Base-by-base conservation (phyloP, 1,140 invertebrate genomes). In the Aradophagus sp. region DNA sequence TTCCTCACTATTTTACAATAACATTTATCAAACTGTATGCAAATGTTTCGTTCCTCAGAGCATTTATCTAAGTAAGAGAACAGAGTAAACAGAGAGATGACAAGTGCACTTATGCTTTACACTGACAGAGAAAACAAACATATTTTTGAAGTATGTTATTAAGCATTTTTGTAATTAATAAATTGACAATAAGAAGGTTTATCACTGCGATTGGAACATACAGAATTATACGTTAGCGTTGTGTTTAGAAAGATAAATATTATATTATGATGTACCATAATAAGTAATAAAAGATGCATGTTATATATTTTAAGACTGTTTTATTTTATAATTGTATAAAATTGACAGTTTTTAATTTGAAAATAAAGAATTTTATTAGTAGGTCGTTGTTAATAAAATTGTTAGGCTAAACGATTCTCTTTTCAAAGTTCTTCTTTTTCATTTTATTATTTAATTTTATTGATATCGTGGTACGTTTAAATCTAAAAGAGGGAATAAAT, bases 151-250 rank as follows among this genome's bases (percentile, higher is more conserved):
- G 55, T 67, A 69, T 74, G 74, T 81, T 82, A 78, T 56, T 72
- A 73, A 76, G 70, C 74, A 77, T 35, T 73, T 81, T 75, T 80
- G 76, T 80, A 78, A 81, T 80, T 79, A 78, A 53, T 80, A 74
- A 56, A 66, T 75, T 47, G 69, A 59, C 63, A 67, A 77, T 74
- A 70, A 75, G 48, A 75, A 55, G 39, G 62, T 80, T 76, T 77
- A 78, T 62, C 31, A 82, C 72, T 74, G 73, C 55, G 70, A 81
- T 77, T 80, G 73, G 66, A 76, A 75, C 53, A 75, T 80, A 79
- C 76, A 84, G 77, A 82, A 83, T 66, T 84, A 84, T 84, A 84
- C 83, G 69, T 82, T 83, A 82, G 82, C 76, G 82, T 85, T 84
- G 78, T 83, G 80, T 84, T 84, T 83, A 80, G 79, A 82, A 75